These are phyloP conservation scores for Sarcophaga bullata DNA, from an alignment of 1,140 invertebrate species.

Conservation along the genomic window DNA sequence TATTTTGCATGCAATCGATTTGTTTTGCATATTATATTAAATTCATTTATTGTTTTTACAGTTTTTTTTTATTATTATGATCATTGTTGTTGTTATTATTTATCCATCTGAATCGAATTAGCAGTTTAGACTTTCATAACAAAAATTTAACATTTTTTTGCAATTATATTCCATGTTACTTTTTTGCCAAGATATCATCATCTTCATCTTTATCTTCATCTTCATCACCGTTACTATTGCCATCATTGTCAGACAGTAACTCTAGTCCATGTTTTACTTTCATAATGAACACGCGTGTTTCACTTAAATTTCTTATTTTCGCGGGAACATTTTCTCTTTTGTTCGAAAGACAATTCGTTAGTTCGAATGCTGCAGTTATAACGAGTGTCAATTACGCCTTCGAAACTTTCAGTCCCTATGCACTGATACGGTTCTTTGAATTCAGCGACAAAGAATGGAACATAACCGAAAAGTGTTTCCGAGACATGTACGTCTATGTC, in stretches of 20 bases:
- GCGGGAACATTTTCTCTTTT: not conserved
- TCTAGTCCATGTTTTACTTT: conserved; percentile 23
- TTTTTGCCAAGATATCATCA: too few relatives aligned
- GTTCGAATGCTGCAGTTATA: conserved; percentile 33
- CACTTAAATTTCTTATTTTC: not conserved
- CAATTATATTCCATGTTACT: not conserved
- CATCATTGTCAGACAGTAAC: not conserved
- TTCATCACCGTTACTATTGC: too few relatives aligned
- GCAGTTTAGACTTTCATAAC: not conserved
- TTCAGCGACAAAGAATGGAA: conserved; percentile 50
- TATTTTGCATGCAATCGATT: not conserved
- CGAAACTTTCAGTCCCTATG: conserved; percentile 46
- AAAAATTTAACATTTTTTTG: not conserved
- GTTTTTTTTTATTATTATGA: not conserved
- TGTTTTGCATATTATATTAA: not conserved
- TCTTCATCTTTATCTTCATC: too few relatives aligned
- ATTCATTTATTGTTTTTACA: not conserved
- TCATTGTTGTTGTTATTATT: not conserved
- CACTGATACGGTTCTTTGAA: conserved; percentile 46
- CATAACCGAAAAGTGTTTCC: conserved; percentile 45
- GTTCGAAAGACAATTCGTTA: not conserved
- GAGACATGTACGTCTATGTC: conserved; percentile 47
- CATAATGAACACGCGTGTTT: conserved; percentile 26
- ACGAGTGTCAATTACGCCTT: conserved; percentile 48
- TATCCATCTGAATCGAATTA: too few relatives aligned